Evolutionary conservation across 2,888 invertebrate species (phyloP), one percentile per base, ranked within the genome.

Genomic region (Lochmaea crataegi): DNA sequence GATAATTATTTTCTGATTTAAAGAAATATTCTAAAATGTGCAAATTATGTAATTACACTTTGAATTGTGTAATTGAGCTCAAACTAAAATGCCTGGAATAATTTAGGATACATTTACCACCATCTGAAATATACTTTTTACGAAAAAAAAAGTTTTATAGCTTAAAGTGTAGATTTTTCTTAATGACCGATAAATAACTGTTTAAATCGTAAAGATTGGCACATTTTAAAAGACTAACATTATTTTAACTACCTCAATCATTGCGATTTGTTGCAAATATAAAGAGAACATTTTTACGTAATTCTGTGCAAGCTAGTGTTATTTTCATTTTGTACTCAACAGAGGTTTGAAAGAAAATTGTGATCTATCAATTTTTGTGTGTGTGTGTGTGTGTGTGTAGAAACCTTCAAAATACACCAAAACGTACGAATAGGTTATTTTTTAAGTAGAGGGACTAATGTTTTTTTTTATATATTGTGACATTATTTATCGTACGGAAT

Each of bases 271-370:
- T 38, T 38, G 9, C 32, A 38, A 38, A 38, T 38, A 38, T 16
- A 48, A 42, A 68, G 41, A 22, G 18, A 41, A 1, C 22, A 66
- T 42, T 51, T 61, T 56, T 69, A 38, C 41, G 41, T 64, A 60
- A 64, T 70, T 70, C 70, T 70, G 64, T 65, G 70, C 70, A 70
- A 70, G 57, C 70, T 70, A 70, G 45, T 45, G 56, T 65, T 65
- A 58, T 60, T 58, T 58, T 41, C n/a, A 56, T 64, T 69, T 68
- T 45, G 48, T 69, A 69, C 65, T 70, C 65, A n/a, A 64, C 14
- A 26, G 64, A 56, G 69, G 61, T 69, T 70, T 67, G 26, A 64
- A 64, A 41, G 22, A 64, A 61, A 70, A 69, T 69, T 70, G 70
- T 70, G 64, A 70, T 70, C 45, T n/a, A 56, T 65, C 69, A 64